Percentiles rank a stretch among this genome's conserved stretches.
These are phyloP conservation scores for Phymanthus crucifer DNA, from an alignment of 92 coral and sea anemone species.

Conservation along the genomic window DNA sequence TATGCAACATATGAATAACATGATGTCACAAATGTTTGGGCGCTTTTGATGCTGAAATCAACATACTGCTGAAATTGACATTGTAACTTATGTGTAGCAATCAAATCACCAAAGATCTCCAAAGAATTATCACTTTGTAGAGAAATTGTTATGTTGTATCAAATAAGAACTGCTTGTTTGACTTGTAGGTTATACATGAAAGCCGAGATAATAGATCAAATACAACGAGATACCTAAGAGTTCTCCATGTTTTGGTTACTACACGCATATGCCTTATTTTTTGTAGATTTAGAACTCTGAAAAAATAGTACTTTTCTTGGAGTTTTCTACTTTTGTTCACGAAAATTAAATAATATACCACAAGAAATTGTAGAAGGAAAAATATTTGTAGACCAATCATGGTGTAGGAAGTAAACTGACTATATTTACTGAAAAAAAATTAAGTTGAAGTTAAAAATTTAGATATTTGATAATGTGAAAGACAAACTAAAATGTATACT, in stretches of 20 bases:
- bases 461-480: too few species aligned
- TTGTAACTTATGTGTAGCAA: too few species aligned
- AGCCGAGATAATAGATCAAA: not conserved
- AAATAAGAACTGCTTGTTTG: not conserved
- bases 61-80: not conserved
- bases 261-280: not conserved
- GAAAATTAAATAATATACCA: too few species aligned
- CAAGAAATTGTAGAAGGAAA: too few species aligned
- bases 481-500: too few species aligned
- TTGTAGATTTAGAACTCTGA: too few species aligned
- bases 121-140: not conserved
- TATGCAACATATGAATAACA: conserved; percentile 68
- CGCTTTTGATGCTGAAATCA: conserved; percentile 49
- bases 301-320: too few species aligned
- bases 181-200: not conserved
- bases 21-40: conserved; percentile 74
- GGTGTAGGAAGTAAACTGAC: too few species aligned
- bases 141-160: not conserved
- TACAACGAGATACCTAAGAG: not conserved
- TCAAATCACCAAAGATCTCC: not conserved
- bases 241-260: not conserved
- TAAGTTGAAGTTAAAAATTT: too few species aligned
- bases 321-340: too few species aligned
- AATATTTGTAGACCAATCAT: too few species aligned
- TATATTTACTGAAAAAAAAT: too few species aligned